Evolutionary conservation across 2,113 vertebrate species (phyloP).

Genomic region (Corythoichthys intestinalis): DNA sequence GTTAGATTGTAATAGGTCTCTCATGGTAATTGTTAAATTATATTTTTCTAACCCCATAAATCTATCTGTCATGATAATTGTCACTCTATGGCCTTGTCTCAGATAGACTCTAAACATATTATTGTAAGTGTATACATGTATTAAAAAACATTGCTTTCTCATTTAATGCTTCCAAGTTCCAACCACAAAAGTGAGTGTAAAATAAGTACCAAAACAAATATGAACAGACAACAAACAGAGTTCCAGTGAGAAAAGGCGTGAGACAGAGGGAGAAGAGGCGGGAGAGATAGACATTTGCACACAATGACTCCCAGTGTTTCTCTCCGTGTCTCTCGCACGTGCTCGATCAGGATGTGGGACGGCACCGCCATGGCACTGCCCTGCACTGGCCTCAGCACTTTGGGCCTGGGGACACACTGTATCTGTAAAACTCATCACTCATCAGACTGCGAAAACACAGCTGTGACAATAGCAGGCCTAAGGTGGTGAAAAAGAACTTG

Average conservation of each 20-base stretch:
- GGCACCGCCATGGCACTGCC: constrained; percentile 53
- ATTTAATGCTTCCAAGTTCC: constrained; percentile 1
- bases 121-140: too few relatives aligned
- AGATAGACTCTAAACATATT: too few relatives aligned
- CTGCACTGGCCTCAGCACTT: constrained; percentile 35
- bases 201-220: constrained; percentile 15
- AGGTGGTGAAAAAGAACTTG: constrained; percentile 17
- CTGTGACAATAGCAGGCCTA: constrained; percentile 61
- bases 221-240: constrained; percentile 34
- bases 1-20: too few relatives aligned
- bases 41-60: too few relatives aligned
- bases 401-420: constrained; percentile 24
- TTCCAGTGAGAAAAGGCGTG: constrained; percentile 30
- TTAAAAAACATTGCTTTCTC: neutral
- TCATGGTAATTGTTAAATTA: too few relatives aligned
- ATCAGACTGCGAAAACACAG: constrained; percentile 57
- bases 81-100: too few relatives aligned
- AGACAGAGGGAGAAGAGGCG: constrained; percentile 21
- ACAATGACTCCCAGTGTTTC: constrained; percentile 54
- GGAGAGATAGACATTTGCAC: constrained; percentile 18
- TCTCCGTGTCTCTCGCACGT: constrained; percentile 19
- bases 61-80: too few relatives aligned
- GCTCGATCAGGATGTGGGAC: constrained; percentile 48
- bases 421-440: constrained; percentile 33
- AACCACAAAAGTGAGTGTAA: constrained; percentile 14